phyloP scores from a whole-genome alignment of 2,888 invertebrate genomes.

The Dorcus parallelipipedus region DNA sequence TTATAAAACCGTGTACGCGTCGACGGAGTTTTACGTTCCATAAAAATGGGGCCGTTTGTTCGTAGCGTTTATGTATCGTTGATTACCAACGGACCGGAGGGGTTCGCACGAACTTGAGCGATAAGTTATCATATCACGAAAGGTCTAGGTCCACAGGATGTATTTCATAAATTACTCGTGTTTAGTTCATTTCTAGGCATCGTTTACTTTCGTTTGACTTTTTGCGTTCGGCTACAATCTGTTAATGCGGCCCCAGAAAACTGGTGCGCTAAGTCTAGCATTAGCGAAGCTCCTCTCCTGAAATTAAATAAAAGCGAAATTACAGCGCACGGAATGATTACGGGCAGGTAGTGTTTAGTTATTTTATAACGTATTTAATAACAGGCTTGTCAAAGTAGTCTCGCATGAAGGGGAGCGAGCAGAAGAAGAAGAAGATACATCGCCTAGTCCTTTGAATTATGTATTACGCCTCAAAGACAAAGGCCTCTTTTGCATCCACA shows the following conservation, averaged over 20 bases:
- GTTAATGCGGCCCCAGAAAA: too few relatives aligned
- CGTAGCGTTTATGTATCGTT: not conserved
- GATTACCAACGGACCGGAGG: not conserved
- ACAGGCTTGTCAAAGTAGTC: constrained; percentile 34
- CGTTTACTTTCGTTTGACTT: too few relatives aligned
- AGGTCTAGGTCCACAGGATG: too few relatives aligned
- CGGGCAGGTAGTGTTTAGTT: constrained; percentile 42
- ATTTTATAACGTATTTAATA: constrained; percentile 41
- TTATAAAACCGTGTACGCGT: constrained; percentile 16
- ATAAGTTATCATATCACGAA: too few relatives aligned
- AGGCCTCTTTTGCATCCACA: not conserved
- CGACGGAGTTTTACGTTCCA: constrained; percentile 13
- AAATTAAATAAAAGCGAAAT: constrained; percentile 36
- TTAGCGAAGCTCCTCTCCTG: constrained; percentile 5
- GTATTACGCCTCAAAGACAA: constrained; percentile 3
- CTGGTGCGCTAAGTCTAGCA: too few relatives aligned
- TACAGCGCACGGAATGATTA: constrained; percentile 33
- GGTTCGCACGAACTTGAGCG: too few relatives aligned
- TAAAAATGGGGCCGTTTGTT: constrained; percentile 10
- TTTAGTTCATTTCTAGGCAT: not conserved
- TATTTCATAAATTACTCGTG: not conserved
- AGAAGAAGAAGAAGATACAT: constrained; percentile 23
- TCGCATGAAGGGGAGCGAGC: constrained; percentile 20
- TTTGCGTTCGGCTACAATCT: too few relatives aligned
- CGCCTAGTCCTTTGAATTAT: constrained; percentile 22